Evolutionary conservation across 30 jellyfish, hydroid and myxozoan genomes (phyloP).

Genomic region (Morbakka virulenta): DNA sequence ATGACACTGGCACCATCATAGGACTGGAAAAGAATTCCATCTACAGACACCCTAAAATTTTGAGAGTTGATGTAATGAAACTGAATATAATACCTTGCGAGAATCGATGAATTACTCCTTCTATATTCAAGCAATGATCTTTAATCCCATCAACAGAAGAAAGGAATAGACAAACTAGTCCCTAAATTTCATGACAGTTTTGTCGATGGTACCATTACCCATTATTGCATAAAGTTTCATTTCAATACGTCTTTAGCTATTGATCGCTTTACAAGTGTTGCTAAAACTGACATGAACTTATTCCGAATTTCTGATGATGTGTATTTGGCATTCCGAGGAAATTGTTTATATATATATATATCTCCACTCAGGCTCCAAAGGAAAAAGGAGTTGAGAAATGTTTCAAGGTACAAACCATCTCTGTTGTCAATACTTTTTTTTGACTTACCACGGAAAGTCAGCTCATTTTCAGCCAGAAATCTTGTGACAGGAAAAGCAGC

Average conservation of each 20-base stretch:
- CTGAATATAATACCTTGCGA: not conserved
- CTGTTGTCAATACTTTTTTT: no score
- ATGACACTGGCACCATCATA: no score
- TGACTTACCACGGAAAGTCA: no score
- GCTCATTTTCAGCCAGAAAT: no score
- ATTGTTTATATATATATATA: not conserved
- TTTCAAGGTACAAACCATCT: no score
- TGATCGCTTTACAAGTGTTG: not conserved
- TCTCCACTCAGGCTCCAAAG: no score
- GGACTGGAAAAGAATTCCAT: not conserved
- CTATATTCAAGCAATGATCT: not conserved
- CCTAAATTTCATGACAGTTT: not conserved
- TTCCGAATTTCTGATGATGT: not conserved
- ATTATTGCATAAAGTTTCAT: not conserved
- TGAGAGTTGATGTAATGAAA: not conserved
- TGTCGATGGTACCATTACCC: conserved; percentile 16
- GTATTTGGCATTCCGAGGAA: conserved; percentile 4
- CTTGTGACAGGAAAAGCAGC: no score
- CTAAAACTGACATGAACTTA: not conserved
- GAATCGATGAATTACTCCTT: not conserved
- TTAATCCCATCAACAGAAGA: not conserved
- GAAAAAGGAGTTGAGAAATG: no score
- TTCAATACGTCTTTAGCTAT: conserved; percentile 8
- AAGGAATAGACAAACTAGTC: not conserved
- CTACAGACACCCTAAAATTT: not conserved